phyloP scores from a whole-genome alignment of 2,888 invertebrate species.

The Lucinisca nassula region DNA sequence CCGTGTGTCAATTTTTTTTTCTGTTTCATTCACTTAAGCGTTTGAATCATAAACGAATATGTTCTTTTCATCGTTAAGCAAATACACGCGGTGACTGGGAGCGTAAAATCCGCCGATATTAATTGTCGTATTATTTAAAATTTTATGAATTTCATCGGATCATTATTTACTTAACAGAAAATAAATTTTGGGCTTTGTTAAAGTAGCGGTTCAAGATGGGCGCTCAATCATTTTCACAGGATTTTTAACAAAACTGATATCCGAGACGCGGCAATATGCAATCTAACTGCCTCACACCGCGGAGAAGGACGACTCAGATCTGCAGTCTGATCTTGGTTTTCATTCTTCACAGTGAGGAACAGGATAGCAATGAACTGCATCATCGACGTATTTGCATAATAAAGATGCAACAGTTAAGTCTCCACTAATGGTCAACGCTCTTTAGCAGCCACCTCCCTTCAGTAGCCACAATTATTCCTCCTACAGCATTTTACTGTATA shows the following conservation, averaged over 20 bases:
- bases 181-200: not conserved
- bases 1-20: constrained; percentile 8
- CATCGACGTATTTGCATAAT: too few relatives aligned
- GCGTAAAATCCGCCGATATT: not conserved
- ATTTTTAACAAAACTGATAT: not conserved
- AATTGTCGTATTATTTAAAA: not conserved
- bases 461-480: too few relatives aligned
- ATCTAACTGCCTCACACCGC: too few relatives aligned
- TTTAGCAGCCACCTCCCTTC: too few relatives aligned
- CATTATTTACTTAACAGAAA: not conserved
- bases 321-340: too few relatives aligned
- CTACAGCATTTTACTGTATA: too few relatives aligned
- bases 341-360: too few relatives aligned
- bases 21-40: not conserved
- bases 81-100: not conserved
- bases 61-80: constrained; percentile 6
- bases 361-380: too few relatives aligned
- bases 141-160: not conserved
- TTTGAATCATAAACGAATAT: constrained; percentile 7
- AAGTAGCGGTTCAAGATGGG: not conserved
- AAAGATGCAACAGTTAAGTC: too few relatives aligned
- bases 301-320: too few relatives aligned
- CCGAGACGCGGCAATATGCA: too few relatives aligned
- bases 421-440: too few relatives aligned
- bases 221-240: not conserved